Base-by-base conservation (phyloP, 1,140 invertebrate species). In the Lordiphosa collinella region DNA sequence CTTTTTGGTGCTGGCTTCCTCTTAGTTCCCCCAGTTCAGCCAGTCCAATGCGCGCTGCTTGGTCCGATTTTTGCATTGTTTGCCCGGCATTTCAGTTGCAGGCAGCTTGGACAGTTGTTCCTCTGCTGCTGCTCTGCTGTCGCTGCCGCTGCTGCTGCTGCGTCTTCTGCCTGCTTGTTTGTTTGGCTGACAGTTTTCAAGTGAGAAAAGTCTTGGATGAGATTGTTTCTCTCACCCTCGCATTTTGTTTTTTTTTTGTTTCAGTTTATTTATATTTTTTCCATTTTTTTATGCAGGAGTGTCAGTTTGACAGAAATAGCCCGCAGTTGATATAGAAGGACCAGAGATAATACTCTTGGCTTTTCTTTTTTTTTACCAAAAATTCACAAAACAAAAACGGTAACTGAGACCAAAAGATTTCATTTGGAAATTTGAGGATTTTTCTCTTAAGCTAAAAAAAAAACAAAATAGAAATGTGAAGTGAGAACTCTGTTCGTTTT, bases 71-170 rank as follows among this genome's bases (percentile, higher is more conserved):
- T 36, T 43, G 51, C 43, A 66, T 66, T 66, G 53, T 66, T 50
- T 16, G 46, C 7, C 5, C 11, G 46, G 34, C 52, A 66, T 66
- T 66, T 57, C 63, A 65, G 63, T 66, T 65, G 44, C 63, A 65
- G 63, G 51, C 52, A 66, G 10, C 44, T 57, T 40, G 60, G 57
- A 52, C 57, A 51, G 60, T 40, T 29, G 18, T 36, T 37, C 44
- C 32, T 60, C 54, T 32, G n/a, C 46, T 9, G 18, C 25, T 31
- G 43, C 43, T 12, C 11, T 13, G 25, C 25, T 46, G 6, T 13
- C 6, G 16, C 46, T 48, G 14, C 31, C 2, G 11, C 13, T 13
- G 11, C 13, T 13, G 36, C 36, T 37, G 12, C 10, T 10, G 37
- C 37, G 9, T 40, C 37, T 22, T 49, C 32, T 49, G 18, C 37